Conservation (phyloP, 2,113 vertebrate genomes). For the Pterocles gutturalis region DNA sequence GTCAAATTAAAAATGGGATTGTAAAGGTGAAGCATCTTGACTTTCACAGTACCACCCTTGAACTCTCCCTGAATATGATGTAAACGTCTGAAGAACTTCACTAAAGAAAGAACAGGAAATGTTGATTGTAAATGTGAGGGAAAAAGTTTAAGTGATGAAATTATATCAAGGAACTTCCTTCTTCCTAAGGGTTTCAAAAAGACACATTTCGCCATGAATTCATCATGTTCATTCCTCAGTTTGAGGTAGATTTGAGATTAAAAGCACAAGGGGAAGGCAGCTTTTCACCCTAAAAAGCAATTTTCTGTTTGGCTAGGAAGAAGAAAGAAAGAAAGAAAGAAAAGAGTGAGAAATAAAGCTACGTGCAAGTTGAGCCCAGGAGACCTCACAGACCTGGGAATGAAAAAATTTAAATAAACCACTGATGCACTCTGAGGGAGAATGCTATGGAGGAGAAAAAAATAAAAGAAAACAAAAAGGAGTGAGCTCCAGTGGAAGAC, state of each 20-base stretch:
- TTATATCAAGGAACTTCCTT: not conserved
- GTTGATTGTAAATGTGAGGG: not conserved
- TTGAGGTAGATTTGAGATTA: not conserved
- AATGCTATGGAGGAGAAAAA: not conserved
- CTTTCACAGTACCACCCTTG: not conserved
- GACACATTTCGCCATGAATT: not conserved
- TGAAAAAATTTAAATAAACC: not conserved
- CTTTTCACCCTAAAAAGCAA: slow-evolving; percentile 27
- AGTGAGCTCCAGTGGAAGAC: not conserved
- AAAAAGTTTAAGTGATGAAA: not conserved
- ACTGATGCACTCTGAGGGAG: not conserved
- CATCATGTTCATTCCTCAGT: not conserved
- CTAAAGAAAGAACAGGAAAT: not conserved
- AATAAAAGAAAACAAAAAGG: not conserved
- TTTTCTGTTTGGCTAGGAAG: not conserved
- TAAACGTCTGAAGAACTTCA: not conserved
- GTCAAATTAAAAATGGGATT: not conserved
- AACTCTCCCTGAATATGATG: not conserved
- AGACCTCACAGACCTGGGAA: not conserved
- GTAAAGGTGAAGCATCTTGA: not conserved
- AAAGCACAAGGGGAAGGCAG: not conserved
- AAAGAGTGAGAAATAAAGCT: not conserved
- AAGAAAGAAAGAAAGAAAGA: not conserved
- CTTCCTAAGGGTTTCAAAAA: not conserved
- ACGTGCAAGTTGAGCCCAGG: not conserved